Evolutionary conservation across 1,140 invertebrate genomes (phyloP).

Genomic region (Goniozus legneri): DNA sequence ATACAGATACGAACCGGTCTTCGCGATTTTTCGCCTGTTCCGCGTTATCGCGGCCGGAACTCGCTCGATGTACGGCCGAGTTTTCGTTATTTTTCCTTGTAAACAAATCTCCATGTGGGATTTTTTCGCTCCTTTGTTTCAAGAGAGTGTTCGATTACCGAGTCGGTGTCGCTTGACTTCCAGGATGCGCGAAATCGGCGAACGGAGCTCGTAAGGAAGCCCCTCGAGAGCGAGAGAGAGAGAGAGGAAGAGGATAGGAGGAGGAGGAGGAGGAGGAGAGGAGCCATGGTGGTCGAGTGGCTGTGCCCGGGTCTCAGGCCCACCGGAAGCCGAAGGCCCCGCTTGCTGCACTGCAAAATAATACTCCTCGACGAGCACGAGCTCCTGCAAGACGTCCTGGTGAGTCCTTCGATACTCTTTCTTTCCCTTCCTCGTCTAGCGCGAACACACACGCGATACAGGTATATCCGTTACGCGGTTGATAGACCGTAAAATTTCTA

Average conservation of each 20-base stretch:
- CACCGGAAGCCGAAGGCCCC: constrained; percentile 57
- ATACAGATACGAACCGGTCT: no score
- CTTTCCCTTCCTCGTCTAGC: neutral
- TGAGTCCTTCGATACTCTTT: constrained; percentile 40
- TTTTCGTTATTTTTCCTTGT: no score
- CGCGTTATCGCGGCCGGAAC: no score
- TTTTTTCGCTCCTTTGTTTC: no score
- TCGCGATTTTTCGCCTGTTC: no score
- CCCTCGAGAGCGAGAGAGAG: constrained; percentile 23
- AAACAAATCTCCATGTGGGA: no score
- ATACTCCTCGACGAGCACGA: constrained; percentile 63
- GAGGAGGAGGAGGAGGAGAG: constrained; percentile 8
- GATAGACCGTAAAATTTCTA: neutral
- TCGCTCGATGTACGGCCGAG: no score
- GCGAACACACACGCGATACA: neutral
- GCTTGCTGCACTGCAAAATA: constrained; percentile 62
- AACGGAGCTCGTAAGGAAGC: no score
- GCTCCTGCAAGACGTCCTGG: constrained; percentile 62
- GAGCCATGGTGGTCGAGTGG: constrained; percentile 52
- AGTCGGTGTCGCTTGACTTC: constrained; percentile 22
- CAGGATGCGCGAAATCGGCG: constrained; percentile 28
- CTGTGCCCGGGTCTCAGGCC: constrained; percentile 51
- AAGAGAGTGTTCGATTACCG: no score
- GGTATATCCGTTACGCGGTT: neutral
- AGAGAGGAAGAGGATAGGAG: constrained; percentile 13